These are phyloP conservation scores for Thunnus thynnus DNA, from an alignment of 2,113 vertebrate genomes.

Conservation along the genomic window DNA sequence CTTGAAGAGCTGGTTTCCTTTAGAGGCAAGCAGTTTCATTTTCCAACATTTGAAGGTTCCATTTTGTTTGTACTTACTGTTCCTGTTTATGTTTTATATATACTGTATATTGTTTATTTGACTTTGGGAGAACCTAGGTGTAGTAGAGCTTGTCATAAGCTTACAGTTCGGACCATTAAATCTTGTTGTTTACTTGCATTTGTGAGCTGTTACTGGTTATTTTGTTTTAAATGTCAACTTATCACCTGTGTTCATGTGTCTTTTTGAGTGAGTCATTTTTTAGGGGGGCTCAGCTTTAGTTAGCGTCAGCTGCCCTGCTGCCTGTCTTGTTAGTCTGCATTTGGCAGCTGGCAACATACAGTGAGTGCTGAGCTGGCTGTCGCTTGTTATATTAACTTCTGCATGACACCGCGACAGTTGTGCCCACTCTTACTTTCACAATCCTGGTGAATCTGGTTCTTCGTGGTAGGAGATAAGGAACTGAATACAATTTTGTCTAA, in stretches of 20 bases:
- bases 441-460: conserved; percentile 1
- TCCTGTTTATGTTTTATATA: too few relatives aligned
- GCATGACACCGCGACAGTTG: neutral
- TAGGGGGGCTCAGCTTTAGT: neutral
- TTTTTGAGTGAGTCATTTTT: conserved; percentile 6
- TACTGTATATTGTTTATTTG: too few relatives aligned
- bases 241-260: conserved; percentile 6
- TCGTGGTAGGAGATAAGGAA: neutral
- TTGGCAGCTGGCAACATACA: neutral
- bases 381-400: neutral
- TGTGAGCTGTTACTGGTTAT: neutral
- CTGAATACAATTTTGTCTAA: neutral
- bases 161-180: neutral
- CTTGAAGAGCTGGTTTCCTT: neutral
- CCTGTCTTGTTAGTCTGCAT: conserved; percentile 8
- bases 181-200: neutral
- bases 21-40: neutral
- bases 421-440: neutral
- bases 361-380: conserved; percentile 10
- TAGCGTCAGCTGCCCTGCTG: conserved; percentile 23
- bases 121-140: neutral
- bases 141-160: neutral
- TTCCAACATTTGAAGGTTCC: neutral
- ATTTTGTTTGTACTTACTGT: neutral
- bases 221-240: conserved; percentile 1